Evolutionary conservation across 2,797 vertebrate genomes (phyloP), one percentile per base, ranked within the genome.

Genomic region (Capromys pilorides): DNA sequence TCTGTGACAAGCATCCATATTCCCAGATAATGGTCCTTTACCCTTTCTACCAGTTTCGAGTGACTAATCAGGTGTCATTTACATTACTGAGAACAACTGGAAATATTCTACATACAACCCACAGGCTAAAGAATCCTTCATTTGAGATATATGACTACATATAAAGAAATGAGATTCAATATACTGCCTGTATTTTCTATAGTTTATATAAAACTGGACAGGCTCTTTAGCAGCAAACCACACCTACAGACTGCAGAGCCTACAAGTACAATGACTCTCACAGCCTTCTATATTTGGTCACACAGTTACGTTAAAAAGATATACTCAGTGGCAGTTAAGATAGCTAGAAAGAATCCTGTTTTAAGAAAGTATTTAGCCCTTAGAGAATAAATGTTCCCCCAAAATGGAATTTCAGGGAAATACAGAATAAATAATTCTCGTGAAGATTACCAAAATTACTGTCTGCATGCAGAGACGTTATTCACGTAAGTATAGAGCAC

Each of bases 1-100:
- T 78, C 61, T 75, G 49, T 80, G 79, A 88, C 26, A 33, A 21
- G 73, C 80, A 90, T 89, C 51, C 61, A 90, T 91, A 87, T 85
- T 84, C 69, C 78, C 84, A 94, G 71, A 95, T 92, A 93, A 86
- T 97, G 90, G 93, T 96, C 85, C 84, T 86, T 92, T 93, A 88
- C n/a, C 78, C 54, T 82, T 89, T 92, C n/a, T 64, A 31, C 82
- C 79, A 79, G 71, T 62, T 85, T 96, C 95, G 94, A 97, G 96
- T 97, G 95, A 96, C 36, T 95, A 82, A 59, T 22, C 45, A 94
- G 49, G 73, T 93, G 75, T 77, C 57, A 90, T 66, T 91, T 91
- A 90, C 61, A 83, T 66, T 88, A 57, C 54, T 57, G 54, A 57
- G 91, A 95, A 57, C 51, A 96, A 89, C 19, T 91, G n/a, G 41